phyloP scores from a whole-genome alignment of 2,888 invertebrate species.

The Parochlus steinenii region DNA sequence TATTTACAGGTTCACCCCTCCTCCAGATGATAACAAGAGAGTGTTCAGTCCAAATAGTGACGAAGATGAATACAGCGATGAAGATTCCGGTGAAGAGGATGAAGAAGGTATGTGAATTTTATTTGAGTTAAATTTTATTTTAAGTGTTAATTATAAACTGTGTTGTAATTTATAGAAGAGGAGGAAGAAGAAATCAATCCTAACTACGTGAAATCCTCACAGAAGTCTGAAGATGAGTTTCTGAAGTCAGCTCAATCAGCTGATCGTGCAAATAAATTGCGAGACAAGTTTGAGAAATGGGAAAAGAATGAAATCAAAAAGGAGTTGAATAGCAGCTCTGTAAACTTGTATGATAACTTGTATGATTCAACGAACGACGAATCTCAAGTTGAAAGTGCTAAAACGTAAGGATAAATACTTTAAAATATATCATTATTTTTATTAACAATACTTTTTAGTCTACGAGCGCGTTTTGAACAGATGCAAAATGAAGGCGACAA shows the following conservation, averaged over 20 bases:
- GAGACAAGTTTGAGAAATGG: constrained; percentile 82
- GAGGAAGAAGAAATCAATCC: constrained; percentile 33
- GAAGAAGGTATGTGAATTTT: constrained; percentile 22
- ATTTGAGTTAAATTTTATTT: constrained; percentile 5
- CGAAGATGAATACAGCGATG: constrained; percentile 29
- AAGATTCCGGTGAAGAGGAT: constrained; percentile 32
- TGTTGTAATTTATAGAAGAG: constrained; percentile 18
- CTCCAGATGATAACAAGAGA: constrained; percentile 45
- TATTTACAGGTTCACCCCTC: constrained; percentile 84
- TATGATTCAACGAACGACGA: constrained; percentile 55
- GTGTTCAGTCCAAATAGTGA: constrained; percentile 24
- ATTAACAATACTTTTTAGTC: constrained; percentile 29
- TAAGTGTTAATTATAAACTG: neutral
- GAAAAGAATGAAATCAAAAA: constrained; percentile 45
- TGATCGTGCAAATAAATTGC: constrained; percentile 66
- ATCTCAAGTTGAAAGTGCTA: constrained; percentile 72
- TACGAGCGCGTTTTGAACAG: constrained; percentile 77
- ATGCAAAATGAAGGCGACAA: constrained; percentile 40
- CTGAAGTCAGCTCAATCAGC: constrained; percentile 59
- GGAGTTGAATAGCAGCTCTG: constrained; percentile 32
- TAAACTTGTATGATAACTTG: constrained; percentile 31
- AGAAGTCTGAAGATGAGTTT: constrained; percentile 42
- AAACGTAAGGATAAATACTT: constrained; percentile 35
- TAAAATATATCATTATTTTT: constrained; percentile 4
- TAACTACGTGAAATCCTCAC: constrained; percentile 19